Percentiles rank a stretch among this genome's conserved stretches.
phyloP scores from a whole-genome alignment of 2,113 vertebrate genomes.

The Cynoglossus semilaevis region DNA sequence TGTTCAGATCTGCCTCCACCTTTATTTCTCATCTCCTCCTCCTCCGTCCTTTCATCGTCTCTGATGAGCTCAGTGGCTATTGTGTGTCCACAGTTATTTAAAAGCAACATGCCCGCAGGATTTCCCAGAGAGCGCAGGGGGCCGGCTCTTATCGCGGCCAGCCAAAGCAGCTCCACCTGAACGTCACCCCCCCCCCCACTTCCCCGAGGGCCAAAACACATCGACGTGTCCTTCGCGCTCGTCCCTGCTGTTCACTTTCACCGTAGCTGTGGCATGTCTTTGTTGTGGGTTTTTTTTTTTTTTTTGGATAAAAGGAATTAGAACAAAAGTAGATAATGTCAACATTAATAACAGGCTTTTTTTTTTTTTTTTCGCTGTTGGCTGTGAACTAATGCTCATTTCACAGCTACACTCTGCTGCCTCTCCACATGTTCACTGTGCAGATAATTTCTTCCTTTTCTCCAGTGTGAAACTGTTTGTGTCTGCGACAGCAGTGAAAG shows the following conservation, averaged over 20 bases:
- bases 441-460: neutral
- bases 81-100: constrained; percentile 65
- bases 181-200: neutral
- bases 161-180: constrained; percentile 63
- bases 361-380: neutral
- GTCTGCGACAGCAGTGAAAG: neutral
- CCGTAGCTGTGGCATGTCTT: constrained; percentile 19
- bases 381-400: neutral
- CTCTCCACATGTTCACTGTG: neutral
- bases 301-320: constrained; percentile 14
- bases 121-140: constrained; percentile 41
- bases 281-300: no score
- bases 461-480: neutral
- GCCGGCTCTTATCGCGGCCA: constrained; percentile 63
- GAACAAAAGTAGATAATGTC: constrained; percentile 7
- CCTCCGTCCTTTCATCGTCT: constrained; percentile 49
- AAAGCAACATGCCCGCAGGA: constrained; percentile 65
- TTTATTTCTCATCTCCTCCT: constrained; percentile 22
- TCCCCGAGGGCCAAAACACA: constrained; percentile 56
- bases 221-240: constrained; percentile 58
- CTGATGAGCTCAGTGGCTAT: constrained; percentile 63
- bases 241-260: constrained; percentile 21
- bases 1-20: neutral
- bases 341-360: constrained; percentile 6
- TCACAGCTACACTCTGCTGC: neutral